These are phyloP conservation scores for Pomacea canaliculata DNA, from an alignment of 2,888 invertebrate species.

Conservation along the genomic window DNA sequence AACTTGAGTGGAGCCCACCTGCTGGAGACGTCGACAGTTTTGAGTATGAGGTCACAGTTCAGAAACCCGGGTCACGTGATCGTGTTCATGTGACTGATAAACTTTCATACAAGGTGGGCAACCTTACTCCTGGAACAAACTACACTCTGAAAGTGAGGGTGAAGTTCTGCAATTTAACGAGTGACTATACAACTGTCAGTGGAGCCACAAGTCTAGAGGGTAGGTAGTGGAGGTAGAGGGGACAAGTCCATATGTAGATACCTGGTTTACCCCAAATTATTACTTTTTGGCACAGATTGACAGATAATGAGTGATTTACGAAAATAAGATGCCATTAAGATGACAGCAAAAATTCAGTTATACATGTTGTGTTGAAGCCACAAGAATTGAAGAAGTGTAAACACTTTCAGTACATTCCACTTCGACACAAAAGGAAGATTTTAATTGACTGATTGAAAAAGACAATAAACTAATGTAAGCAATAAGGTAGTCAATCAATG, in stretches of 20 bases:
- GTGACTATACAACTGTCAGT: neutral
- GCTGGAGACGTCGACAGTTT: neutral
- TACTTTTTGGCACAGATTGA: no score
- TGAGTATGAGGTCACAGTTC: neutral
- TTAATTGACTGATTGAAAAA: no score
- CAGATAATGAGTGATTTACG: no score
- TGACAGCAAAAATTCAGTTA: no score
- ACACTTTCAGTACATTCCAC: no score
- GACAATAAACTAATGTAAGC: no score
- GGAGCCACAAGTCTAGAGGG: neutral
- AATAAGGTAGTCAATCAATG: no score
- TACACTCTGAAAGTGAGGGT: neutral
- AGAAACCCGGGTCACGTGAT: neutral
- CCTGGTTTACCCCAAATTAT: no score
- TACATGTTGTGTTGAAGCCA: no score
- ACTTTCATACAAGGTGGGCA: neutral
- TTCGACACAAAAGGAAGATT: no score
- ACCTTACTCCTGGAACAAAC: neutral
- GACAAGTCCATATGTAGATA: neutral
- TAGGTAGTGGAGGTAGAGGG: neutral
- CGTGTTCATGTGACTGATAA: neutral
- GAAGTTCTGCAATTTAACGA: slow-evolving; percentile 1
- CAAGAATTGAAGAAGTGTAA: no score
- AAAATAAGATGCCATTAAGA: no score
- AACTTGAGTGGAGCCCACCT: neutral